Base-by-base conservation (phyloP, 2,888 invertebrate genomes). In the Parasteatoda lunata region DNA sequence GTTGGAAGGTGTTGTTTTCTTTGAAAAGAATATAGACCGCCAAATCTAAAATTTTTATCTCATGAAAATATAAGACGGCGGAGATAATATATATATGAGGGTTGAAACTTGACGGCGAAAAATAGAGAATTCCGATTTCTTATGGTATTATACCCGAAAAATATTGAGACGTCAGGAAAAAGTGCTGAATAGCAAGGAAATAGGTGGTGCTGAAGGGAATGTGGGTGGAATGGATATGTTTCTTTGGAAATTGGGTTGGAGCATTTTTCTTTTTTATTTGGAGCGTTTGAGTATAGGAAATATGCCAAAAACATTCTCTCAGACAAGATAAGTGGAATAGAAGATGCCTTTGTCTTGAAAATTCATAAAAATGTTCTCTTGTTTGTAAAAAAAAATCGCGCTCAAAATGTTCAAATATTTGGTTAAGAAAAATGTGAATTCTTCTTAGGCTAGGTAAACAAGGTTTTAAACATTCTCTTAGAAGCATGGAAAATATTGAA, bases 31-130 rank as follows among this genome's bases (percentile, higher is more conserved):
- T 59, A 9, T 59, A n/a, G 59, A 13, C 9, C 8, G n/a, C 4
- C 9, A 59, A 59, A 59, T n/a, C 59, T 59, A 4, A n/a, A 59
- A 59, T 59, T 59, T 59, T 59, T 13, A 30, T 30, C 30, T 4
- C n/a, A 45, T 48, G 6, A 59, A 75, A 75, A 48, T 75, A 54
- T 64, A 47, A 52, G 47, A 75, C 4, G 75, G 59, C 59, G 59
- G n/a, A 75, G 30, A 54, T 75, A 75, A 75, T 75, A 45, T 75
- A 75, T 75, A 75, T 54, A 15, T 8, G 59, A n/a, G 48, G 6
- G 30, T 30, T 75, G 59, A 75, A 75, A 75, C 59, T 59, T 75
- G 75, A 75, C 59, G 75, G 45, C 59, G 4, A 2, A 30, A 30
- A 3, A 47, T 45, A 73, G 54, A 73, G 45, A 8, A 47, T 15